Conservation (phyloP, 2,797 vertebrate genomes). For the Novumbra hubbsi region DNA sequence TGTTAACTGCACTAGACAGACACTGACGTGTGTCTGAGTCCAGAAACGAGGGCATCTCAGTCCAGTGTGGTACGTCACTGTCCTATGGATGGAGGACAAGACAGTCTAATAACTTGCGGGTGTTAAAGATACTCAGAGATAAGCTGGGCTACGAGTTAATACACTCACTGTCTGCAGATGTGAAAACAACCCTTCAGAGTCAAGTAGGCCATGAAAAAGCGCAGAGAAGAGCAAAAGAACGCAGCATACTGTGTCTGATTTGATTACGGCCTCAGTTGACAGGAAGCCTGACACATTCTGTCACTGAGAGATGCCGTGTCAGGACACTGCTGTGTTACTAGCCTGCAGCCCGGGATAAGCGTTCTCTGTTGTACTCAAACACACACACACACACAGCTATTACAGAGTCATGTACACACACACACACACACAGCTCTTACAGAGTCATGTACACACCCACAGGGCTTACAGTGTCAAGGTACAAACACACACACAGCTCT, state of each 20-base stretch:
- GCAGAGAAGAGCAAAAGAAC: background rate
- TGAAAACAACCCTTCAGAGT: background rate
- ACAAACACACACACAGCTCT: constrained; percentile 31
- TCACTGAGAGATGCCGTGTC: background rate
- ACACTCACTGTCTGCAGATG: background rate
- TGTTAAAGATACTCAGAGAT: background rate
- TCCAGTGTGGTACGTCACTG: background rate
- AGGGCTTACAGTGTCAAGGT: too few relatives aligned
- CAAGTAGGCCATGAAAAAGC: background rate
- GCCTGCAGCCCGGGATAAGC: background rate
- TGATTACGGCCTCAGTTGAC: background rate
- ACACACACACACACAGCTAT: constrained; percentile 31
- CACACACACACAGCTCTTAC: constrained; percentile 31
- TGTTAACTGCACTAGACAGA: background rate
- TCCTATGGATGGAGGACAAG: background rate
- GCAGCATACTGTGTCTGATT: background rate
- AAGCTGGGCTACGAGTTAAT: background rate
- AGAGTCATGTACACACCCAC: constrained; percentile 38
- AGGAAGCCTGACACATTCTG: too few relatives aligned
- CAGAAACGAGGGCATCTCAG: too few relatives aligned
- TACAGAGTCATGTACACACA: constrained; percentile 21
- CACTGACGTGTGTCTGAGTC: too few relatives aligned
- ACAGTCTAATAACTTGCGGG: background rate
- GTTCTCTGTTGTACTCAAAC: background rate
- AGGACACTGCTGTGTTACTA: background rate